Conservation (phyloP, 2,113 vertebrate genomes). For the Saccopteryx leptura region DNA sequence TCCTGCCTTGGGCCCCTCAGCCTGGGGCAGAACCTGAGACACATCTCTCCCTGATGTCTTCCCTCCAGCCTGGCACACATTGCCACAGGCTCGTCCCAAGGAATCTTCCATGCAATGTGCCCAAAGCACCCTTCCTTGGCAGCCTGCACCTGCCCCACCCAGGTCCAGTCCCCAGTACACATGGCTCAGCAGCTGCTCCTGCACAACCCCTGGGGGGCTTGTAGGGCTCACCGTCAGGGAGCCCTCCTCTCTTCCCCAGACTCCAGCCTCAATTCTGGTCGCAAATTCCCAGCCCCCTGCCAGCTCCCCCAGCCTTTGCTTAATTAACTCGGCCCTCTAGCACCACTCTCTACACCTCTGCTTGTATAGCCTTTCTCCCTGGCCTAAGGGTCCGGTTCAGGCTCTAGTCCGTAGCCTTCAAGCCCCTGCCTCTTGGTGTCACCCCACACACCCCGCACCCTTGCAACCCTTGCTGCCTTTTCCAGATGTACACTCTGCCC, state of each 20-base stretch:
- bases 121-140: background rate
- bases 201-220: background rate
- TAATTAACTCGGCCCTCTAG: background rate
- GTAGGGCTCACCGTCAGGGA: background rate
- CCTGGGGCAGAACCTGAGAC: background rate
- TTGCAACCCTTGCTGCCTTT: slow-evolving; percentile 4
- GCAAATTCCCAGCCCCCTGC: background rate
- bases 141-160: background rate
- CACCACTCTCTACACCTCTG: fast-evolving
- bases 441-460: background rate
- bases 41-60: background rate
- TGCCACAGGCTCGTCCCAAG: background rate
- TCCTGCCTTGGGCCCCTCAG: background rate
- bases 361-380: background rate
- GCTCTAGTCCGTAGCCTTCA: background rate
- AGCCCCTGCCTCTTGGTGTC: background rate
- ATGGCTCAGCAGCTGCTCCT: background rate
- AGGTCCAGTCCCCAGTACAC: background rate
- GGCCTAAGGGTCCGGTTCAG: background rate
- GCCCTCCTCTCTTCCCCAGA: background rate
- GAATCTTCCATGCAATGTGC: background rate
- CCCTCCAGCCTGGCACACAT: background rate
- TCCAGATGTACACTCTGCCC: background rate
- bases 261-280: background rate
- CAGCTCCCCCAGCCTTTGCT: background rate